phyloP scores from a whole-genome alignment of 1,140 invertebrate genomes.

The Panagrolaimus sp. region DNA sequence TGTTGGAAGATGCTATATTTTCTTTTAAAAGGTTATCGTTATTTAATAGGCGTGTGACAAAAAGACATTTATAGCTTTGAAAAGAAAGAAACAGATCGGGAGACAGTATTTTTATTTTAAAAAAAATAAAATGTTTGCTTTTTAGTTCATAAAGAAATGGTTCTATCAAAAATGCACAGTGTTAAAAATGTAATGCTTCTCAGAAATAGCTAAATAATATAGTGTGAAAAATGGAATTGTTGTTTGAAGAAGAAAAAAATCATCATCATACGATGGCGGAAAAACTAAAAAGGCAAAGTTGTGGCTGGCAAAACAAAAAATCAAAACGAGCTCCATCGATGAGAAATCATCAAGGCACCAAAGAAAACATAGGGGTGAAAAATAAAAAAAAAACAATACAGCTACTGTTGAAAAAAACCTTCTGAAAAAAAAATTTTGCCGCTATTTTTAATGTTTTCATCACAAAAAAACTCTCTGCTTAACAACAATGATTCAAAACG shows the following conservation, averaged over 20 bases:
- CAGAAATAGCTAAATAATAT: background rate
- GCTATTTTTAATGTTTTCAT: too few relatives aligned
- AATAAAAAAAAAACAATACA: too few relatives aligned
- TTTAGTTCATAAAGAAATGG: background rate
- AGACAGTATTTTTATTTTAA: background rate
- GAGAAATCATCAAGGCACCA: too few relatives aligned
- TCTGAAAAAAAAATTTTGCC: too few relatives aligned
- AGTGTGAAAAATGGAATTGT: background rate
- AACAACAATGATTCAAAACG: background rate
- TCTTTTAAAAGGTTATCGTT: too few relatives aligned
- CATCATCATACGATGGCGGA: background rate
- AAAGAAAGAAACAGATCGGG: background rate
- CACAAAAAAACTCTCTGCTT: background rate
- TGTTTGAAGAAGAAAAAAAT: conserved; percentile 1
- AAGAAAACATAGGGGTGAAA: too few relatives aligned
- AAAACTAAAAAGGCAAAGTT: conserved; percentile 10
- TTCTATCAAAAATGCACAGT: background rate
- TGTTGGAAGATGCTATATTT: too few relatives aligned
- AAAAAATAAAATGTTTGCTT: background rate
- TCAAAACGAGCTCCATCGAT: too few relatives aligned
- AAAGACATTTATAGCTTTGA: too few relatives aligned
- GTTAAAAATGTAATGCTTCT: background rate
- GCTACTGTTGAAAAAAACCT: too few relatives aligned
- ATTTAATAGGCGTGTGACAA: too few relatives aligned
- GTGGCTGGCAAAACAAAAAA: background rate